Evolutionary conservation across 53 echinoderm and acorn worm genomes (phyloP).

Genomic region (Holothuria scabra): DNA sequence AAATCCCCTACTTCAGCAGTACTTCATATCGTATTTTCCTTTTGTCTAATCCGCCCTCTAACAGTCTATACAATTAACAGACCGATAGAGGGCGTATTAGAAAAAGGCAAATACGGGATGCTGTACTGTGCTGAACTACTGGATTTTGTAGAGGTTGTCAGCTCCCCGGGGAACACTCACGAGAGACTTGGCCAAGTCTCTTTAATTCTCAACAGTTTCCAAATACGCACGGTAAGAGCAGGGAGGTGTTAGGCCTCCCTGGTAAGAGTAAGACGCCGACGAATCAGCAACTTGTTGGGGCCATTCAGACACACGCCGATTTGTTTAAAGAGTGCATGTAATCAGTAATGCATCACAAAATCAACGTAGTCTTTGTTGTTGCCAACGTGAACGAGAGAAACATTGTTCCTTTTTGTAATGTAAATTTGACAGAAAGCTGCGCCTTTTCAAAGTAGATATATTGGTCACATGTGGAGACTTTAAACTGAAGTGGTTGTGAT

Average conservation of each 20-base stretch:
- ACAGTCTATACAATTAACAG: no score
- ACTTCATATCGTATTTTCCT: no score
- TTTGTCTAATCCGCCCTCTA: no score
- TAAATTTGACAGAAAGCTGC: slow-evolving; percentile 50
- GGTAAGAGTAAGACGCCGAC: slow-evolving; percentile 27
- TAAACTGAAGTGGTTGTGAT: slow-evolving; percentile 44
- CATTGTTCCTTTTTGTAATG: slow-evolving; percentile 40
- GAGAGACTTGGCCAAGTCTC: no score
- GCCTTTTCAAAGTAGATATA: slow-evolving; percentile 63
- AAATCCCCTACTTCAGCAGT: no score
- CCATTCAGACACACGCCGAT: slow-evolving; percentile 55
- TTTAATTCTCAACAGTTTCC: no score
- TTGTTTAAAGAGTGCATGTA: slow-evolving; percentile 56
- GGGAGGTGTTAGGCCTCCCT: no score
- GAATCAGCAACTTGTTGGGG: slow-evolving; percentile 36
- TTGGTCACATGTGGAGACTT: slow-evolving; percentile 37
- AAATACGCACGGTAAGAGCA: slow-evolving; percentile 39
- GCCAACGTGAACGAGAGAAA: not conserved
- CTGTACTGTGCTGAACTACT: no score
- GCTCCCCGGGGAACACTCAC: no score
- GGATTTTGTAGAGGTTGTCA: no score
- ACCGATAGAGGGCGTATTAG: no score
- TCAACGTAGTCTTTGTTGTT: slow-evolving; percentile 30
- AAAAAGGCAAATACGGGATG: no score
- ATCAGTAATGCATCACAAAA: slow-evolving; percentile 12